phyloP scores from a whole-genome alignment of 2,113 vertebrate genomes.

The Bos indicus region DNA sequence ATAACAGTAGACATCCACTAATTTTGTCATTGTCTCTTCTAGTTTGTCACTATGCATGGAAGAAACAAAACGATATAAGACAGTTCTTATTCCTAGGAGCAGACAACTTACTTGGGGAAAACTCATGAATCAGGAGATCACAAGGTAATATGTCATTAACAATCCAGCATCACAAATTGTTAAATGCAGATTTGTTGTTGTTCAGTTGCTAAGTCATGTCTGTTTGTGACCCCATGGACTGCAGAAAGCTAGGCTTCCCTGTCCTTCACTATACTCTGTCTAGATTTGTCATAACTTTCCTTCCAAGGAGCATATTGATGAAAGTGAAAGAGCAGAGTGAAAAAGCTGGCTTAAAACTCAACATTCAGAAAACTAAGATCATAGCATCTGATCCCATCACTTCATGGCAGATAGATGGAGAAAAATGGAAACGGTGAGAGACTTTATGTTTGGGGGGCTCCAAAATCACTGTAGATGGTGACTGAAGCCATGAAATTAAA shows the following conservation, averaged over 20 bases:
- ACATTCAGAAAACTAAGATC: not conserved
- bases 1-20: not conserved
- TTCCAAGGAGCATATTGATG: not conserved
- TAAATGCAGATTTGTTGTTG: not conserved
- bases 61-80: not conserved
- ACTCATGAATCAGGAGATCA: not conserved
- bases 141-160: not conserved
- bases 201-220: not conserved
- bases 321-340: not conserved
- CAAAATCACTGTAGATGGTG: not conserved
- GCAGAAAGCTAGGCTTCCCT: not conserved
- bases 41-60: not conserved
- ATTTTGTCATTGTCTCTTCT: not conserved
- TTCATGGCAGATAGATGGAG: not conserved
- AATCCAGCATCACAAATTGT: not conserved
- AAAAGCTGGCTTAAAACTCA: not conserved
- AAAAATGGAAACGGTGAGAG: not conserved
- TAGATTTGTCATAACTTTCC: not conserved
- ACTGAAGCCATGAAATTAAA: not conserved
- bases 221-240: not conserved
- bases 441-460: not conserved
- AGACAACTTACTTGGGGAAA: not conserved
- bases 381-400: not conserved
- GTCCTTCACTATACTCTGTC: not conserved
- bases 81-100: not conserved